A percentile compares a stretch with the other conserved stretches of the same genome.
phyloP scores from a whole-genome alignment of 2,888 invertebrate genomes.

The Nephrotoma appendiculata region DNA sequence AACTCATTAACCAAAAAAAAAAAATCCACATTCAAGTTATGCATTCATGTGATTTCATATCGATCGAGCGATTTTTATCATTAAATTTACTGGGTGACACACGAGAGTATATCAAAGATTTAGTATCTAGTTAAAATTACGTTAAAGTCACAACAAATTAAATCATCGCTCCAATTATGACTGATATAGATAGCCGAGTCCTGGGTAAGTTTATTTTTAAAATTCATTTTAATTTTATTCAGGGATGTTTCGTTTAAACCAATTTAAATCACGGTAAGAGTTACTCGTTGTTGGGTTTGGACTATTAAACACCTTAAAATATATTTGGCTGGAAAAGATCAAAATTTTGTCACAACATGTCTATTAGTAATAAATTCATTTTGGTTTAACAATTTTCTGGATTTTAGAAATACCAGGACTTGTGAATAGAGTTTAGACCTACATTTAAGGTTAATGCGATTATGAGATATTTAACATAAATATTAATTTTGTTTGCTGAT shows the following conservation, averaged over 20 bases:
- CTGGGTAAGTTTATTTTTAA: not conserved
- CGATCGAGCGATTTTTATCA: not conserved
- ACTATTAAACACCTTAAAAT: not conserved
- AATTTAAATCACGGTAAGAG: not conserved
- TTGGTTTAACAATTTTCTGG: too few relatives aligned
- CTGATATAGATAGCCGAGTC: not conserved
- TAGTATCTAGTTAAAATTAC: too few relatives aligned
- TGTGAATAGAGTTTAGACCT: too few relatives aligned
- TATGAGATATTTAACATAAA: too few relatives aligned
- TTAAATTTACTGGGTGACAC: not conserved
- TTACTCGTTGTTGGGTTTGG: not conserved
- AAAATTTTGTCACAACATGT: not conserved
- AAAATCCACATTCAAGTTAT: not conserved
- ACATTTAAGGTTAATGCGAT: too few relatives aligned
- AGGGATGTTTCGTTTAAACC: not conserved
- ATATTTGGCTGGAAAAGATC: not conserved
- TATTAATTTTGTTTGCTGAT: too few relatives aligned
- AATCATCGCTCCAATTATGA: not conserved
- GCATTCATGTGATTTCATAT: not conserved
- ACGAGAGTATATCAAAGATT: too few relatives aligned
- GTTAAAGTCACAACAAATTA: not conserved
- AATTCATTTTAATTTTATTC: not conserved
- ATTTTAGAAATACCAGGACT: too few relatives aligned
- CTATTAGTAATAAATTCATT: too few relatives aligned
- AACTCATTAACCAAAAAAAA: not conserved